Percentiles rank a stretch among this genome's conserved stretches.
Evolutionary conservation across 2,797 vertebrate species (phyloP).

Genomic region (Petrocephalus schoutedeni): DNA sequence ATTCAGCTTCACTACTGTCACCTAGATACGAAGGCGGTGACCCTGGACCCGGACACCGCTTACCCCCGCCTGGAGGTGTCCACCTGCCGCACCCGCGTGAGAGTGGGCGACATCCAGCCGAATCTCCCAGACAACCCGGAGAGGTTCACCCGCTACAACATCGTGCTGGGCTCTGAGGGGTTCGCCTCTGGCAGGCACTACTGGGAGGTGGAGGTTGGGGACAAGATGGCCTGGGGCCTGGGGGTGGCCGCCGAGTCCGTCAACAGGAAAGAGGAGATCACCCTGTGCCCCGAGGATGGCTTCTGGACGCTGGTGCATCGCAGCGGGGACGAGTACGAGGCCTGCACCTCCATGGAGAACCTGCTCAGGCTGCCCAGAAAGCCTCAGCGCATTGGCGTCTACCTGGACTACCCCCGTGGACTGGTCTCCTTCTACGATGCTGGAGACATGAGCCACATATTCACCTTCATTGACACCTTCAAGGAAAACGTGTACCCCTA

Average conservation of each 20-base stretch:
- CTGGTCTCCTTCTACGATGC: constrained; percentile 62
- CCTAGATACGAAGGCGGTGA: constrained; percentile 36
- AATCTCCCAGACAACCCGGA: constrained; percentile 62
- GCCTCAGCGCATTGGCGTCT: constrained; percentile 54
- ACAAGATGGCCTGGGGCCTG: constrained; percentile 63
- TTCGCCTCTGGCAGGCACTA: constrained; percentile 61
- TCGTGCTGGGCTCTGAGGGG: constrained; percentile 59
- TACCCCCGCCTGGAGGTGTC: constrained; percentile 64
- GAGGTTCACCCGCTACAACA: constrained; percentile 66
- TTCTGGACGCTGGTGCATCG: constrained; percentile 64
- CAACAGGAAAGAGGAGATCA: constrained; percentile 59
- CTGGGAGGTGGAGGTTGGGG: constrained; percentile 65
- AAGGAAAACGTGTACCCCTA: constrained; percentile 63
- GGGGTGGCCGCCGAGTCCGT: constrained; percentile 60
- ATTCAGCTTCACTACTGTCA: not conserved
- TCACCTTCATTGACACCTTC: constrained; percentile 60
- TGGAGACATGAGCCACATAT: constrained; percentile 61
- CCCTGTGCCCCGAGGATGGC: constrained; percentile 59
- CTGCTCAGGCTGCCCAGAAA: constrained; percentile 49
- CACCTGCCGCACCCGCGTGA: constrained; percentile 49
- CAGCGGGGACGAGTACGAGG: constrained; percentile 59
- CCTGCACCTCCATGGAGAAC: constrained; percentile 59
- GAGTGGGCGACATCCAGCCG: constrained; percentile 54
- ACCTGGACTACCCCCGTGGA: constrained; percentile 59
- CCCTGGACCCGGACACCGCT: constrained; percentile 57